These are phyloP conservation scores for Coecobrya sp. DNA, from an alignment of 2,888 invertebrate species.

Conservation along the genomic window DNA sequence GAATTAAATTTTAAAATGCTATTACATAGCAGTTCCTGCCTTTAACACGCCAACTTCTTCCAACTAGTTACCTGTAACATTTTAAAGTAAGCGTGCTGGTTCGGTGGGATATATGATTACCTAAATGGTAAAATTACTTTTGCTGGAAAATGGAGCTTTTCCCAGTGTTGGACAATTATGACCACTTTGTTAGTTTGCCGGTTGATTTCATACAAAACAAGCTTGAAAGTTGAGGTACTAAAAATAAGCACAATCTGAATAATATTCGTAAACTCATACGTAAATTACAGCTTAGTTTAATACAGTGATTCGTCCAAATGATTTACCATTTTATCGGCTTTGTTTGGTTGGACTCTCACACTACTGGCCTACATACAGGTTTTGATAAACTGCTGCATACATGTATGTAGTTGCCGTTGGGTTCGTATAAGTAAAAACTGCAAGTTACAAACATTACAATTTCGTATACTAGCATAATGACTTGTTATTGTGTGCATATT, in stretches of 20 bases:
- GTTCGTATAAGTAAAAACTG: constrained; percentile 13
- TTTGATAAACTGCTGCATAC: constrained; percentile 70
- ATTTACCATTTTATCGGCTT: constrained; percentile 78
- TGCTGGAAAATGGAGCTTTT: constrained; percentile 51
- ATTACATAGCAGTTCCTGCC: too few species aligned
- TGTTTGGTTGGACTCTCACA: constrained; percentile 67
- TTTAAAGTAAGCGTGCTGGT: too few species aligned
- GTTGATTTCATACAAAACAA: constrained; percentile 45
- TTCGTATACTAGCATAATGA: constrained; percentile 40
- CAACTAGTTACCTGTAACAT: too few species aligned
- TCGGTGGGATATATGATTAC: too few species aligned
- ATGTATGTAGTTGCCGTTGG: constrained; percentile 46
- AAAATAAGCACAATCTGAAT: constrained; percentile 1
- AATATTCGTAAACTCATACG: background rate
- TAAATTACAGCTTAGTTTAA: background rate
- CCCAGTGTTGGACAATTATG: background rate
- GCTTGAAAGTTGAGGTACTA: constrained; percentile 37
- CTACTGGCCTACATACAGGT: constrained; percentile 70
- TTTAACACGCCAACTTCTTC: too few species aligned
- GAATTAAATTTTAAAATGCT: too few species aligned
- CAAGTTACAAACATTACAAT: constrained; percentile 5
- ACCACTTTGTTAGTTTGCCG: background rate
- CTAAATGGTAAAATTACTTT: background rate
- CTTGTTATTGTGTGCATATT: constrained; percentile 21
- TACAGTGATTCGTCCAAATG: constrained; percentile 41